Evolutionary conservation across 2,797 vertebrate species (phyloP).

Genomic region (Sciaenops ocellatus): DNA sequence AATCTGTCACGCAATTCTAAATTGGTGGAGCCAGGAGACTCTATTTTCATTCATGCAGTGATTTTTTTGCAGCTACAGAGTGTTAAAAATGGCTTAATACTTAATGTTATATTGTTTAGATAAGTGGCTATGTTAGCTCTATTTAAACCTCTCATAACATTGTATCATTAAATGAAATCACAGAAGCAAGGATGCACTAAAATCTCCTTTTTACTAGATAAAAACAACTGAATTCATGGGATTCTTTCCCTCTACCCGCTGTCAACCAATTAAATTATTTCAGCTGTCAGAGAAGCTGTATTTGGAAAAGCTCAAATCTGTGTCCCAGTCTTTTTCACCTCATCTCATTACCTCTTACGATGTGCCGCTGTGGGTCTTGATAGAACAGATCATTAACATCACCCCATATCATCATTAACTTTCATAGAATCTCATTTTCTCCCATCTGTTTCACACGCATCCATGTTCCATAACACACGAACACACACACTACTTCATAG

Average conservation of each 20-base stretch:
- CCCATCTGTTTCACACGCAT: slow-evolving; percentile 9
- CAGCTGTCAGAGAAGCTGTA: background rate
- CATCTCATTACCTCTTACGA: slow-evolving; percentile 45
- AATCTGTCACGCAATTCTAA: background rate
- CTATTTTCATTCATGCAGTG: background rate
- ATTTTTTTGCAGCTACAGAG: background rate
- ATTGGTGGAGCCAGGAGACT: background rate
- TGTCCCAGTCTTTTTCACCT: slow-evolving; percentile 36
- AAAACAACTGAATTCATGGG: background rate
- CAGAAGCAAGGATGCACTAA: background rate
- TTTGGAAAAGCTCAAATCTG: slow-evolving; percentile 42
- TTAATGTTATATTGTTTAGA: background rate
- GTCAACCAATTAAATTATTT: slow-evolving; percentile 54
- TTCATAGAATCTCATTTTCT: slow-evolving; percentile 20
- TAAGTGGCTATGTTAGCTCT: background rate
- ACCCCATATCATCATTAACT: slow-evolving; percentile 27
- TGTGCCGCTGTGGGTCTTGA: slow-evolving; percentile 4
- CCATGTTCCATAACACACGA: background rate
- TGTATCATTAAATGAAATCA: background rate
- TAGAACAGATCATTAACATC: slow-evolving; percentile 26
- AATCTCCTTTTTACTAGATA: background rate
- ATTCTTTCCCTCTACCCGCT: slow-evolving; percentile 28
- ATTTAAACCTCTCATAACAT: background rate
- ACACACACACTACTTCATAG: background rate
- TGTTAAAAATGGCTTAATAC: background rate